These are phyloP conservation scores for Oryzias dopingdopingensis DNA, from an alignment of 2,797 vertebrate species.

Conservation along the genomic window DNA sequence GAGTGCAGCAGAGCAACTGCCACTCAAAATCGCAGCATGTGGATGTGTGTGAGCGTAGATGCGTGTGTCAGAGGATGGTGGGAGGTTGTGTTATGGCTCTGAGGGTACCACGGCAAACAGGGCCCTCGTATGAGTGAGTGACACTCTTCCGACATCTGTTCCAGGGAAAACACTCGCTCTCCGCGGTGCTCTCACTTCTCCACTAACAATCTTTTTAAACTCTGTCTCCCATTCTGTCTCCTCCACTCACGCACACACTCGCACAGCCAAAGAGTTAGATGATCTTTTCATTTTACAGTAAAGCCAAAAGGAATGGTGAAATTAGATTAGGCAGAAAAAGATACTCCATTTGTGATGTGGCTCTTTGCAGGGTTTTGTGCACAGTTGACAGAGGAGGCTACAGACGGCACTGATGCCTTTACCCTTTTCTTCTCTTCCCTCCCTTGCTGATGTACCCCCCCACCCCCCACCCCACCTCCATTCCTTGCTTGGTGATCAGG, in stretches of 20 bases:
- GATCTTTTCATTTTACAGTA: slow-evolving; percentile 67
- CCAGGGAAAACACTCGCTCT: slow-evolving; percentile 73
- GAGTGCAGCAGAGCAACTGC: slow-evolving; percentile 80
- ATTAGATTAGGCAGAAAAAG: slow-evolving; percentile 71
- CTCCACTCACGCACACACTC: slow-evolving; percentile 12
- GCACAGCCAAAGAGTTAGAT: slow-evolving; percentile 37
- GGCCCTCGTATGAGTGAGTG: slow-evolving; percentile 78
- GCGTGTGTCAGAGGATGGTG: slow-evolving; percentile 44
- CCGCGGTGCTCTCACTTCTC: background rate
- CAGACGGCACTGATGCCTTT: slow-evolving; percentile 64
- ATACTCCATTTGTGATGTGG: slow-evolving; percentile 70
- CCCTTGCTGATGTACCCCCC: slow-evolving; percentile 2
- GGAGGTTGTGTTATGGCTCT: slow-evolving; percentile 81
- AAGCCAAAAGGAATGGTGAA: slow-evolving; percentile 68
- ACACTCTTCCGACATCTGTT: slow-evolving; percentile 83
- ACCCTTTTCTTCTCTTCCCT: slow-evolving; percentile 67
- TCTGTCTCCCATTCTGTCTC: slow-evolving; percentile 11
- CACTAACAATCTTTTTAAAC: slow-evolving; percentile 27
- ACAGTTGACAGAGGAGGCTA: slow-evolving; percentile 56
- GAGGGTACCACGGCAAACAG: slow-evolving; percentile 84
- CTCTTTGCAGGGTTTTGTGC: slow-evolving; percentile 55
- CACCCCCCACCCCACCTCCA: slow-evolving; percentile 11
- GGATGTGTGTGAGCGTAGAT: slow-evolving; percentile 48
- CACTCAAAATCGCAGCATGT: slow-evolving; percentile 79
- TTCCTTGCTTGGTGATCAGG: slow-evolving; percentile 75